phyloP scores from a whole-genome alignment of 2,113 vertebrate genomes.

The Bombycilla garrulus region DNA sequence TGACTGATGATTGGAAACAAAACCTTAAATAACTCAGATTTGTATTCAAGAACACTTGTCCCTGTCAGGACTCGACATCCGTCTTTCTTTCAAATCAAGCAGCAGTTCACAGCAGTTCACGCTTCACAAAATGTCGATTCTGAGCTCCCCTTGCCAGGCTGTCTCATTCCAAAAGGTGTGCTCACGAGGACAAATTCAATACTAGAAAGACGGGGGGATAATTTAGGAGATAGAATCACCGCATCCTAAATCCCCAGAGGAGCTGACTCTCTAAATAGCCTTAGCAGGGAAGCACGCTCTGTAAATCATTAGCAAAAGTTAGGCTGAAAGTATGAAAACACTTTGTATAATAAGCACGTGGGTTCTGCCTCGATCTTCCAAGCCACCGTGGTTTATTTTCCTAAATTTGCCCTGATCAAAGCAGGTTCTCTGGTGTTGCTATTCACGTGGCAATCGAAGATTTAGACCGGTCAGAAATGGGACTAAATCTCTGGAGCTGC shows the following conservation, averaged over 20 bases:
- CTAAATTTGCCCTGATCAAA: neutral
- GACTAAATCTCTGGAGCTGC: neutral
- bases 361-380: conserved; percentile 1
- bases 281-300: neutral
- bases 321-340: neutral
- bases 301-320: conserved; percentile 21
- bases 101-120: conserved; percentile 6
- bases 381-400: conserved; percentile 15
- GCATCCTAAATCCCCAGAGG: neutral
- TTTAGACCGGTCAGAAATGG: neutral
- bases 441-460: neutral
- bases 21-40: conserved; percentile 2
- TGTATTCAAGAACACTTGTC: neutral
- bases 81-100: neutral
- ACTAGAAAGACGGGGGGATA: neutral
- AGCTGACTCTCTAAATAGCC: neutral
- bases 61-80: neutral
- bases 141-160: neutral
- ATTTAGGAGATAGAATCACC: neutral
- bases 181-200: neutral
- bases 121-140: neutral
- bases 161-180: conserved; percentile 10
- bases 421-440: neutral
- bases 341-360: neutral
- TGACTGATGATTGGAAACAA: neutral